A percentile compares a stretch with the other conserved stretches of the same genome.
These are phyloP conservation scores for Poecilia latipinna DNA, from an alignment of 2,113 vertebrate species.

Conservation along the genomic window DNA sequence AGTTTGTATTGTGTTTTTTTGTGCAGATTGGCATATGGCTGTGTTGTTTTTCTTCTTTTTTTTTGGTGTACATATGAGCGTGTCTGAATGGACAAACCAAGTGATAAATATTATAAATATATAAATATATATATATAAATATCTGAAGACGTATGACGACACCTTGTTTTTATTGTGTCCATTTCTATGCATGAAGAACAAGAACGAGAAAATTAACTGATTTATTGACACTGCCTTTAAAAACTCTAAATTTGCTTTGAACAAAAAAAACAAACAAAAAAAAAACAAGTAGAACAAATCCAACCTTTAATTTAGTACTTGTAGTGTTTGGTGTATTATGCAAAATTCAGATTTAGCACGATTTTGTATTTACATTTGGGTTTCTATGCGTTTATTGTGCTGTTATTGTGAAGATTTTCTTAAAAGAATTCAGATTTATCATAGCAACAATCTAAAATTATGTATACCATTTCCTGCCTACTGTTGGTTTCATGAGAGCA, in stretches of 20 bases:
- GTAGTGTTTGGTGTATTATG: no score
- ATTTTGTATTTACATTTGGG: no score
- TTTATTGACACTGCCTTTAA: neutral
- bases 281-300: no score
- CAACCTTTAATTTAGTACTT: no score
- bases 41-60: constrained; percentile 38
- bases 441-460: no score
- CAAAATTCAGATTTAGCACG: no score
- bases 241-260: neutral
- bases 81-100: constrained; percentile 65
- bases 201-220: neutral
- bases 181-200: constrained; percentile 5
- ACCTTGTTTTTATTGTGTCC: constrained; percentile 19
- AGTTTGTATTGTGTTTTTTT: constrained; percentile 22
- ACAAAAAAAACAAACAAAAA: no score
- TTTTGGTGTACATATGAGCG: constrained; percentile 46
- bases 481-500: no score
- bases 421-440: no score
- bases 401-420: no score
- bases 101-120: constrained; percentile 65
- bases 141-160: constrained; percentile 65
- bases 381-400: no score
- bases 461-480: no score
- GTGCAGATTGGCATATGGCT: constrained; percentile 27
- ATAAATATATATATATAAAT: constrained; percentile 77